Evolutionary conservation across 2,113 vertebrate species (phyloP), one percentile per base, ranked within the genome.

Genomic region (Regulus satrapa): DNA sequence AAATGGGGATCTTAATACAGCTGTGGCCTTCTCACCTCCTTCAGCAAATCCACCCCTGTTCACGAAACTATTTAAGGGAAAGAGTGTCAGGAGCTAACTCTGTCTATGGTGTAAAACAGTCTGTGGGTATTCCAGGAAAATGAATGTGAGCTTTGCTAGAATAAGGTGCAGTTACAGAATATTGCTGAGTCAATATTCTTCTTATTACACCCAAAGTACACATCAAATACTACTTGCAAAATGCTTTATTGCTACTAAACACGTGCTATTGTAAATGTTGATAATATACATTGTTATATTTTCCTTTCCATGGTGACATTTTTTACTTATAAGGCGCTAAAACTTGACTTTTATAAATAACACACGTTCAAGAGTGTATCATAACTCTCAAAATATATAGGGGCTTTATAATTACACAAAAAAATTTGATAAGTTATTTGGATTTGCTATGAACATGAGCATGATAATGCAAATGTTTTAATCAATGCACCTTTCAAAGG

Each of bases 401-500:
- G 9, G 3, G 6, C 5, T 73, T 82, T 91, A 14, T 80, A 67
- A 86, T 73, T 18, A 7, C 20, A 46, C 52, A 41, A 78, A 82
- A 85, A 92, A 71, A 15, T 66, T 89, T 48, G 26, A 51, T 77
- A 92, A 93, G 29, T n/a, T 43, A 59, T 91, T 87, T 63, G 61
- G 64, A 68, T 88, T 66, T 69, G 25, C 72, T 79, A 32, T 83
- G 41, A 69, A 64, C 32, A 16, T 26, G 26, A 89, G 59, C 52
- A 81, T 5, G 21, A 63, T 75, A 95, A 74, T 69, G 75, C 14
- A 71, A 62, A 29, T 56, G 71, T 6, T 71, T 94, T 88, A 94
- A 74, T 93, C 92, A 96, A 89, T 92, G 81, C 16, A 74, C 26
- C 67, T 91, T 89, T 74, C 69, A 78, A 84, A 89, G 18, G 29